Base-by-base conservation (phyloP, 2,888 invertebrate species). In the Glyphotaelius pellucidus region DNA sequence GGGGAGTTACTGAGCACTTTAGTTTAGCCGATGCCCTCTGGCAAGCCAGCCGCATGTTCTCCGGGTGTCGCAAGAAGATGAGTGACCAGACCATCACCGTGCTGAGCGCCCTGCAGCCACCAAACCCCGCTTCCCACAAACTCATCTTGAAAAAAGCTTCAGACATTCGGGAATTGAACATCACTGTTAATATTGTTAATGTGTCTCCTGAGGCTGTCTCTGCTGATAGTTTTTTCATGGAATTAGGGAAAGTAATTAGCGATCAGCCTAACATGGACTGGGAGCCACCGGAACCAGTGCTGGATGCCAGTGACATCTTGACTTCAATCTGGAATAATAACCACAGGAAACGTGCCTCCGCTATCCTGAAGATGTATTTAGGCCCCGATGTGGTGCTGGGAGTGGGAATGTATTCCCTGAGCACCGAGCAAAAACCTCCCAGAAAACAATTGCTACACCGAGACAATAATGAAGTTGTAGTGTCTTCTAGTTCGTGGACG, bases 111-210 rank as follows among this genome's bases (percentile, higher is more conserved):
- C 94, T 96, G 14, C 95, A 94, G 83, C 94, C 95, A 90, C 96
- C 96, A 0, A 96, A 96, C 93, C 95, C 95, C 93, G 95, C 94
- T 93, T 31, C 81, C 35, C 91, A 91, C 92, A 94, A 95, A 86
- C 96, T 96, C 93, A 97, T 97, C 3, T 95, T 96, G 47, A 96
- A 97, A 88, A 96, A 97, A 94, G 97, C 97, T 0, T 95, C 95
- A 91, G 97, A 98, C 94, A 95, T 98, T 91, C 95, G 96, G 80
- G 97, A 97, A 94, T 96, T 96, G 31, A 96, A 96, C 92, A 96
- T 97, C 92, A 96, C 97, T 93, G 95, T 98, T 88, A 97, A 96
- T 93, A 94, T 98, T 47, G 95, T 98, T 19, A 96, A 96, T 94
- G 94, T 96, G 92, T 95, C 95, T 80, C 93, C 95, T 93, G 92